phyloP scores from a whole-genome alignment of 2,888 invertebrate species.

The Vesta saturnalis region DNA sequence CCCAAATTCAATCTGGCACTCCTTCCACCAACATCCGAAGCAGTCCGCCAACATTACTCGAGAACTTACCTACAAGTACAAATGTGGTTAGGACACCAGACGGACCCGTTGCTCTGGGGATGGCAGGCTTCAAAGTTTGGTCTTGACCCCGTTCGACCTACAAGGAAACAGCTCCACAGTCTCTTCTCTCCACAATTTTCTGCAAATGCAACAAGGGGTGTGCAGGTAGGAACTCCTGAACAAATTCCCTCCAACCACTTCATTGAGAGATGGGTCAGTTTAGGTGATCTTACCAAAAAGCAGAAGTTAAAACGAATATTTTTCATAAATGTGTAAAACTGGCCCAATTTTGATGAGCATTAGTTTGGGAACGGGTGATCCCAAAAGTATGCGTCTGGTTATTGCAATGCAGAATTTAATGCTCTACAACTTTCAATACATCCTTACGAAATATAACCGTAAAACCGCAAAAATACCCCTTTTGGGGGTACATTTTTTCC shows the following conservation, averaged over 20 bases:
- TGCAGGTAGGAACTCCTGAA: no score
- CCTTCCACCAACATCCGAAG: not conserved
- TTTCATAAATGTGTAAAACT: no score
- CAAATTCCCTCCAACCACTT: no score
- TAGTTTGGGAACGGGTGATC: no score
- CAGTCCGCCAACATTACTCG: not conserved
- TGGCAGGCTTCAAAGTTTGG: constrained; percentile 3
- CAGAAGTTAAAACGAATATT: constrained; percentile 29
- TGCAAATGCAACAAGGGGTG: constrained; percentile 2
- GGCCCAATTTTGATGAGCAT: no score
- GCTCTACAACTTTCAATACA: no score
- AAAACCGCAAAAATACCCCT: no score
- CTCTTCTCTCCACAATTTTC: not conserved
- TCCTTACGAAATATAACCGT: no score
- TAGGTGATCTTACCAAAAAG: constrained; percentile 49
- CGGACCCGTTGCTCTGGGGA: not conserved
- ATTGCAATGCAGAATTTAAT: no score
- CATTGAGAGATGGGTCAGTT: no score
- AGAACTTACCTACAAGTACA: not conserved
- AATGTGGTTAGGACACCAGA: not conserved
- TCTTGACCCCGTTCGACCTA: not conserved
- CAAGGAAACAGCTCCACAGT: not conserved
- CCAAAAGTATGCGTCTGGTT: no score
- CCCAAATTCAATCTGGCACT: not conserved
- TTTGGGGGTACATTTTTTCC: no score